Evolutionary conservation across 2,797 vertebrate species (phyloP), one percentile per base, ranked within the genome.

Genomic region (Sternotherus odoratus): DNA sequence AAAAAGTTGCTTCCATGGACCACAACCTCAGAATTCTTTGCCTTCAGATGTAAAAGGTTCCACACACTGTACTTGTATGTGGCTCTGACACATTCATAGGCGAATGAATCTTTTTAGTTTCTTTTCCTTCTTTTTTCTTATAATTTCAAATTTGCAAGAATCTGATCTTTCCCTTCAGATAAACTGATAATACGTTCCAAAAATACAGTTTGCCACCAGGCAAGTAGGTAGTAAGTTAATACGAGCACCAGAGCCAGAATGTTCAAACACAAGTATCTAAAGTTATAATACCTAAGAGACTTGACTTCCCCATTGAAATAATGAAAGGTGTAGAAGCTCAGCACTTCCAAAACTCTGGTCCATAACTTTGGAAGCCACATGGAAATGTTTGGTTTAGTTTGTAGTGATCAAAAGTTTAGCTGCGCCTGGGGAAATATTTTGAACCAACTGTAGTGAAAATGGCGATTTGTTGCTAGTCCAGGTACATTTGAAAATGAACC

Each of bases 301-400:
- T 3, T 77, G 8, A 30, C 1, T 75, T 78, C 56, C 50, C 13
- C 12, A 54, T 50, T 72, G 75, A 28, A 77, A 80, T 33, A n/a
- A 63, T 0, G 3, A 84, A 12, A 63, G 21, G 23, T 57, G 48
- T 6, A 82, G 69, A 87, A 48, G 1, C n/a, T 17, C 5, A 87
- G 1, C 0, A 48, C 4, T 72, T 60, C 1, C 1, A 51, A 79
- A 77, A 83, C 39, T 0, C 4, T 80, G 60, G 8, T 2, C 3
- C 17, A 8, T 23, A 66, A 63, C 54, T 84, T 48, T 79, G 8
- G 2, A 43, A 43, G 36, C 39, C 23, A 24, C 46, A 43, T 46
- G 72, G 4, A 28, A 74, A 46, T 8, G 6, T 82, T 57, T 12
- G 0, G 60, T 94, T 88, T 12, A 54, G 24, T 50, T 24, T 63